A percentile compares a stretch with the other conserved stretches of the same genome.
Evolutionary conservation across 2,113 vertebrate species (phyloP).

Genomic region (mouse (Mus musculus)): DNA sequence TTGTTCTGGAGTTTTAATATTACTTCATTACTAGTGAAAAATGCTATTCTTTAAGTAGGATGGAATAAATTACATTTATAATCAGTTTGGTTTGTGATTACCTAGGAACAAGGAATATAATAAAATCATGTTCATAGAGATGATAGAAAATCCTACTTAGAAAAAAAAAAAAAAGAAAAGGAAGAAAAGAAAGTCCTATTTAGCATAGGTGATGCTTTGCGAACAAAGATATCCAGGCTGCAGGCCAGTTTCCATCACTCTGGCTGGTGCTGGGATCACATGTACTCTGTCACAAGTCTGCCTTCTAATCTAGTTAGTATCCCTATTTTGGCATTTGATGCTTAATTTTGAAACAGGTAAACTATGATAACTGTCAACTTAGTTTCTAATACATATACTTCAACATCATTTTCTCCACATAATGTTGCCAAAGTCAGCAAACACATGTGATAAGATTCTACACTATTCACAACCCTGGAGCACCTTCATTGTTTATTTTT

Average conservation of each 20-base stretch:
- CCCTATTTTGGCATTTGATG: conserved; percentile 8
- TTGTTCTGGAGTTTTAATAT: conserved; percentile 28
- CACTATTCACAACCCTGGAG: background rate
- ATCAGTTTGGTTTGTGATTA: conserved; percentile 43
- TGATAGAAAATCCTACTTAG: background rate
- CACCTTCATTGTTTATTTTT: conserved; percentile 7
- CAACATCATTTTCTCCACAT: background rate
- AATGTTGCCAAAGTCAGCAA: conserved; percentile 17
- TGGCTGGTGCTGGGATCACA: background rate
- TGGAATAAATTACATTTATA: conserved; percentile 40
- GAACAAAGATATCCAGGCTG: conserved; percentile 24
- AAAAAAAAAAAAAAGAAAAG: background rate
- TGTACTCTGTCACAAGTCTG: background rate
- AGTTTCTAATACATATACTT: conserved; percentile 36
- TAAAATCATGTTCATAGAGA: conserved; percentile 41
- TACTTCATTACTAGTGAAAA: conserved; percentile 5
- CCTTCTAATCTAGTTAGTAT: conserved; percentile 45
- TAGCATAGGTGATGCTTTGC: conserved; percentile 12
- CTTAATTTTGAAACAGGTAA: conserved; percentile 41
- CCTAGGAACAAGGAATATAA: conserved; percentile 44
- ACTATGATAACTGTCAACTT: background rate
- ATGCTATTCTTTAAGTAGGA: background rate
- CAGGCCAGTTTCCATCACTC: background rate
- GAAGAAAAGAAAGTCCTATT: background rate
- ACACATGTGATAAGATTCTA: background rate